Percentiles rank a stretch among this genome's conserved stretches.
Evolutionary conservation across 2,113 vertebrate species (phyloP).

Genomic region (Charina bottae): DNA sequence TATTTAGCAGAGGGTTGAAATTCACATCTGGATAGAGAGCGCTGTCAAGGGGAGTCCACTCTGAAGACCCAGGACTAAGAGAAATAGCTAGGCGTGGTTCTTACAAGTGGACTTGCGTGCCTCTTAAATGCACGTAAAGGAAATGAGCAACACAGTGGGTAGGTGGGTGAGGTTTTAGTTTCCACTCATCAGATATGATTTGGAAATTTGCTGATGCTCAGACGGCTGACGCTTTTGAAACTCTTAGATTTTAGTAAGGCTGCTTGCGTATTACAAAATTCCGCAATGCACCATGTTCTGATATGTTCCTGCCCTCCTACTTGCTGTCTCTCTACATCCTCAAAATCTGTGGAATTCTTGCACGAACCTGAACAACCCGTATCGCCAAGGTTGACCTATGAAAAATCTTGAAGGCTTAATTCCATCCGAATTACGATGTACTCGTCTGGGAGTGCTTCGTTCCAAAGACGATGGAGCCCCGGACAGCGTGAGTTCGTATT

Average conservation of each 20-base stretch:
- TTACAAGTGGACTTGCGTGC: not conserved
- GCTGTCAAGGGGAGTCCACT: not conserved
- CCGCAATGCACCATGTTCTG: not conserved
- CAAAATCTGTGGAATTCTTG: not conserved
- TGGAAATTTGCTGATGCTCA: not conserved
- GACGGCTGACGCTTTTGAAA: not conserved
- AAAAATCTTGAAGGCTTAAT: not conserved
- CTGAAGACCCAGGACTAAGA: not conserved
- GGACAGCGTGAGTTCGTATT: not conserved
- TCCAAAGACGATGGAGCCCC: not conserved
- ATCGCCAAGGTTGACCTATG: not conserved
- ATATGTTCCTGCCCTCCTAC: not conserved
- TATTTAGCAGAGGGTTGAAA: not conserved
- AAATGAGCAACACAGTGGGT: not conserved
- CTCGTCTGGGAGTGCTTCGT: not conserved
- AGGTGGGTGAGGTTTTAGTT: not conserved
- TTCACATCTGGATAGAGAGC: not conserved
- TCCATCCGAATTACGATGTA: not conserved
- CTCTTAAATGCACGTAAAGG: not conserved
- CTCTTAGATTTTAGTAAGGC: not conserved
- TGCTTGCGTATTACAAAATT: not conserved
- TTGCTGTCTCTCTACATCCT: not conserved
- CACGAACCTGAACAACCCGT: not conserved
- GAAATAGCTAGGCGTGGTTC: not conserved
- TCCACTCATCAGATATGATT: not conserved